Evolutionary conservation across 2,888 invertebrate genomes (phyloP), one percentile per base, ranked within the genome.

Genomic region (Aethes cnicana): DNA sequence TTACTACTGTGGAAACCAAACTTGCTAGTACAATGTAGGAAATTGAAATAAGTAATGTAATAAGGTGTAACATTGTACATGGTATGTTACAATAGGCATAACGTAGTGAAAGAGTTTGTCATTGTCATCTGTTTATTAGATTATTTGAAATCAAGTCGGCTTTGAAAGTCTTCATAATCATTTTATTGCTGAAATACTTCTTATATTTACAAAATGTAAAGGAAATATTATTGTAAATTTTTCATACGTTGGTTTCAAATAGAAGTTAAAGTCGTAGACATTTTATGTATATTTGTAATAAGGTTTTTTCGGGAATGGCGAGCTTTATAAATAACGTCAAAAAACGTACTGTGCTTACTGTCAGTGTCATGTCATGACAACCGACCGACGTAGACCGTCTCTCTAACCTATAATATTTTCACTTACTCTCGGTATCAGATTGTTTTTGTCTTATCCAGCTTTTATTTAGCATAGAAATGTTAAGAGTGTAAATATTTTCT

Each of bases 391-490:
- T 46, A 42, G 41, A 41, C 28, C n/a, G 39, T 25, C 32, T 28
- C 2, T 36, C 25, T 46, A 52, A 52, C 52, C 52, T 52, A 52
- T 23, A 39, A 52, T 39, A 25, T 4, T 12, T 32, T 37, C 30
- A 32, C 17, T 37, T 32, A 33, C 26, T 23, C 30, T 37, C 21
- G 17, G 42, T 14, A 41, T 41, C 21, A 41, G 41, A 46, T 46
- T 64, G 43, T 23, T 41, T 43, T 54, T 6, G 17, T 30, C 20
- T 47, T 36, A 47, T 57, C 61, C 62, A 48, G 62, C 26, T 57
- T 46, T 43, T 55, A 59, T 60, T 49, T 56, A 53, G 52, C 47
- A 46, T 53, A 46, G 52, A 52, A 39, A 52, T 52, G 52, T 46
- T 32, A 9, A 32, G 8, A 20, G 32, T 52, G 2, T 52, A 46